A percentile compares a stretch with the other conserved stretches of the same genome.
phyloP scores from a whole-genome alignment of 2,888 invertebrate species.

The Brenthis daphne region DNA sequence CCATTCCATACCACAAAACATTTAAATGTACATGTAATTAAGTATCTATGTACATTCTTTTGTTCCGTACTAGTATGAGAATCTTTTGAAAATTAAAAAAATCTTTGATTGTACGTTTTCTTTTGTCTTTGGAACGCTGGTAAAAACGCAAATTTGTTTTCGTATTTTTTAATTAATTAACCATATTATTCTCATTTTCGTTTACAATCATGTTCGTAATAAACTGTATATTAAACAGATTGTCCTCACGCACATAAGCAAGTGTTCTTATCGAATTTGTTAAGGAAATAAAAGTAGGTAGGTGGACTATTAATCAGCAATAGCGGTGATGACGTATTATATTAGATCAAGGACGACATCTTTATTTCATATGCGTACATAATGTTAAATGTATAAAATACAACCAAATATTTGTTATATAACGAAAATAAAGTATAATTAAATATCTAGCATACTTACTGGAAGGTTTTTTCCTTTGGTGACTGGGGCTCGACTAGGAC shows the following conservation, averaged over 20 bases:
- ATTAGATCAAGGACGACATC: constrained; percentile 25
- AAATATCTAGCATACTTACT: constrained; percentile 53
- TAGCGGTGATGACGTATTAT: constrained; percentile 28
- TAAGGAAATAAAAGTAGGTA: constrained; percentile 18
- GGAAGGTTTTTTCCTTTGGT: constrained; percentile 57
- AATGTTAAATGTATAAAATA: neutral
- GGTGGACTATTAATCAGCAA: constrained; percentile 11
- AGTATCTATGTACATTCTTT: too few species aligned
- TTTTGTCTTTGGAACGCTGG: too few species aligned
- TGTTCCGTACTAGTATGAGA: too few species aligned
- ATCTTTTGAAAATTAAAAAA: too few species aligned
- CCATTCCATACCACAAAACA: too few species aligned
- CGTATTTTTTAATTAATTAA: too few species aligned
- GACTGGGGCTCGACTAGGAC: constrained; percentile 53
- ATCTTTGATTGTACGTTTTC: too few species aligned
- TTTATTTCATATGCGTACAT: neutral
- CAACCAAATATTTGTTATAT: constrained; percentile 5
- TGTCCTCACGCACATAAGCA: neutral
- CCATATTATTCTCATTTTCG: too few species aligned
- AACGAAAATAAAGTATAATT: constrained; percentile 9
- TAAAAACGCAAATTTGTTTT: too few species aligned
- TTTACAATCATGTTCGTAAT: too few species aligned
- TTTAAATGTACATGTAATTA: too few species aligned
- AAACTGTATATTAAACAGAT: too few species aligned
- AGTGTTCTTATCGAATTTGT: neutral